Evolutionary conservation across 2,888 invertebrate genomes (phyloP).

Genomic region (Tiliacea citrago): DNA sequence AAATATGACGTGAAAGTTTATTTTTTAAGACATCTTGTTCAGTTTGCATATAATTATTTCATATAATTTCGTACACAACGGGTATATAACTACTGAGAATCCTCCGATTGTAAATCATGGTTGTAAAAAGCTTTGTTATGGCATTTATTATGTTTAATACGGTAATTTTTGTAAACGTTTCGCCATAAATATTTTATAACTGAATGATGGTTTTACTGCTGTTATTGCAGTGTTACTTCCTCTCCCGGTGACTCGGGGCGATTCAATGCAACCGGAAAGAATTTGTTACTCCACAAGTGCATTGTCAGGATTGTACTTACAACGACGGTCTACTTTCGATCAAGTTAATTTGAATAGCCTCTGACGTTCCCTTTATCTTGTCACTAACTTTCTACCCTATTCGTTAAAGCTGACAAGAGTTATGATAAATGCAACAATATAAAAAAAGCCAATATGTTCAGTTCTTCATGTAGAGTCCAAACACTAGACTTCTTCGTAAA

Average conservation of each 20-base stretch:
- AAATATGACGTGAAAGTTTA: conserved; percentile 51
- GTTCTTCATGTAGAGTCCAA: neutral
- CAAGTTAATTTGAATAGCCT: conserved; percentile 57
- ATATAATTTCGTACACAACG: conserved; percentile 37
- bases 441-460: neutral
- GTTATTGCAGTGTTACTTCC: conserved; percentile 79
- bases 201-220: conserved; percentile 76
- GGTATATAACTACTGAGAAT: conserved; percentile 55
- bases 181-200: conserved; percentile 82
- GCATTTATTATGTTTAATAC: conserved; percentile 76
- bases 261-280: conserved; percentile 79
- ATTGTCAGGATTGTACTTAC: conserved; percentile 65
- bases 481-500: neutral
- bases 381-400: conserved; percentile 49
- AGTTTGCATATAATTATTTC: conserved; percentile 42
- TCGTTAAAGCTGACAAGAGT: conserved; percentile 9
- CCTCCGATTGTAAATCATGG: conserved; percentile 70
- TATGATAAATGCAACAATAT: conserved; percentile 6
- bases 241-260: conserved; percentile 66
- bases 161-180: conserved; percentile 73
- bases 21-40: conserved; percentile 40
- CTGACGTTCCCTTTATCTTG: conserved; percentile 47
- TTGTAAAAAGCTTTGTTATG: conserved; percentile 76
- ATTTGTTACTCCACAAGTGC: conserved; percentile 76
- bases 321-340: conserved; percentile 57